phyloP scores from a whole-genome alignment of 2,797 vertebrate genomes.

The Leuciscus waleckii region DNA sequence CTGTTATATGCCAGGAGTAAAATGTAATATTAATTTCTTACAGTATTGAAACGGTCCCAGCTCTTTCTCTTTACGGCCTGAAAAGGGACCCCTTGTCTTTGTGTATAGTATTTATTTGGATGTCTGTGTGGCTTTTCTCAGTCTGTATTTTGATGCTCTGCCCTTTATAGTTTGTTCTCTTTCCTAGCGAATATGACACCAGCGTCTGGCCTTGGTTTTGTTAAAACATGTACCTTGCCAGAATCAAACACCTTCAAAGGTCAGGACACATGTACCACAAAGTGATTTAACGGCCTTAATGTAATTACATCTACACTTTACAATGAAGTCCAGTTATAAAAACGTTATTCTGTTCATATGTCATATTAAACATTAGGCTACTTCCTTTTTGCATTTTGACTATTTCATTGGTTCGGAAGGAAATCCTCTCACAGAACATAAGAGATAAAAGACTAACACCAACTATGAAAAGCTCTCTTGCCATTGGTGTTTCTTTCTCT shows the following conservation, averaged over 20 bases:
- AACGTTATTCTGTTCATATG: neutral
- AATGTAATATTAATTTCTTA: neutral
- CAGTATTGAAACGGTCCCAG: neutral
- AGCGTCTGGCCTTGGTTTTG: neutral
- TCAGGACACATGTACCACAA: constrained; percentile 2
- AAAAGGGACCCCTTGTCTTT: neutral
- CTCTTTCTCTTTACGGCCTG: neutral
- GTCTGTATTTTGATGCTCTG: neutral
- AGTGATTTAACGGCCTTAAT: constrained; percentile 4
- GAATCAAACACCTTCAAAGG: neutral
- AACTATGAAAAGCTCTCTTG: neutral
- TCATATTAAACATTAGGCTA: neutral
- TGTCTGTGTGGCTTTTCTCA: neutral
- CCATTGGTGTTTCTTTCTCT: constrained; percentile 8
- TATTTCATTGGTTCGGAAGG: neutral
- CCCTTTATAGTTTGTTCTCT: constrained; percentile 26
- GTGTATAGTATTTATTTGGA: neutral
- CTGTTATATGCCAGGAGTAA: neutral
- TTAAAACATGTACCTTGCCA: constrained; percentile 4
- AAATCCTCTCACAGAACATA: neutral
- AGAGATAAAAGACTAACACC: neutral
- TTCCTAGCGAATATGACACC: neutral
- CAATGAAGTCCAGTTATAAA: neutral
- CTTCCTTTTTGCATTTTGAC: neutral
- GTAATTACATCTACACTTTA: neutral